Percentiles rank a stretch among this genome's conserved stretches.
phyloP scores from a whole-genome alignment of 2,113 vertebrate genomes.

The Dascyllus trimaculatus region DNA sequence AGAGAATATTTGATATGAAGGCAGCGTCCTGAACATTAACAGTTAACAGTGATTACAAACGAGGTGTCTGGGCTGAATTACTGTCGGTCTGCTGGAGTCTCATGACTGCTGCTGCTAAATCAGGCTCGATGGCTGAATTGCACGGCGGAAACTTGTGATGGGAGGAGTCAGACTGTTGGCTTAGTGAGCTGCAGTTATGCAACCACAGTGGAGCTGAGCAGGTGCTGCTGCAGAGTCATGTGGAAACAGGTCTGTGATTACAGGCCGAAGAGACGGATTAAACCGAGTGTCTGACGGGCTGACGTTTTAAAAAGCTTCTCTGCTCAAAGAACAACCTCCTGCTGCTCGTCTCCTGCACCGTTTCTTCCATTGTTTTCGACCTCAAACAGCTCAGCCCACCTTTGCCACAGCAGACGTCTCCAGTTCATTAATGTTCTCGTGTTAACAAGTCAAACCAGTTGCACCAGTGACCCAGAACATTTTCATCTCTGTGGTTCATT shows the following conservation, averaged over 20 bases:
- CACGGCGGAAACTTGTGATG: background rate
- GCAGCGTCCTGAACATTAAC: background rate
- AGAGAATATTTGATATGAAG: too few relatives aligned
- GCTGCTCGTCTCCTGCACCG: too few relatives aligned
- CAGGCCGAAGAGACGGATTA: background rate
- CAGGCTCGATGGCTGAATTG: background rate
- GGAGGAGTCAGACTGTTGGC: conserved; percentile 24
- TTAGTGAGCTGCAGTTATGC: conserved; percentile 3
- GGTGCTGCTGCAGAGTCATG: conserved; percentile 10
- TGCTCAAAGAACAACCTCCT: too few relatives aligned
- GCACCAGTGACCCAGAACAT: too few relatives aligned
- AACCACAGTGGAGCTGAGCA: conserved; percentile 14
- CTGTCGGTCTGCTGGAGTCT: background rate
- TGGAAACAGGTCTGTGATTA: background rate
- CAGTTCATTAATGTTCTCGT: too few relatives aligned
- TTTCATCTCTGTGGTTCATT: too few relatives aligned
- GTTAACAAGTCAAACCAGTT: too few relatives aligned
- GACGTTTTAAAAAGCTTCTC: too few relatives aligned
- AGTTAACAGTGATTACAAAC: background rate
- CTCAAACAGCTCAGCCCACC: too few relatives aligned
- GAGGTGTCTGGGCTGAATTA: background rate
- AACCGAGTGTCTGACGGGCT: too few relatives aligned
- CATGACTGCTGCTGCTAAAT: conserved; percentile 26
- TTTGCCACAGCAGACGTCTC: too few relatives aligned
- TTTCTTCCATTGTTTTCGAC: too few relatives aligned